A percentile compares a stretch with the other conserved stretches of the same genome.
These are phyloP conservation scores for Rhabdomys pumilio DNA, from an alignment of 2,797 vertebrate species.

Conservation along the genomic window DNA sequence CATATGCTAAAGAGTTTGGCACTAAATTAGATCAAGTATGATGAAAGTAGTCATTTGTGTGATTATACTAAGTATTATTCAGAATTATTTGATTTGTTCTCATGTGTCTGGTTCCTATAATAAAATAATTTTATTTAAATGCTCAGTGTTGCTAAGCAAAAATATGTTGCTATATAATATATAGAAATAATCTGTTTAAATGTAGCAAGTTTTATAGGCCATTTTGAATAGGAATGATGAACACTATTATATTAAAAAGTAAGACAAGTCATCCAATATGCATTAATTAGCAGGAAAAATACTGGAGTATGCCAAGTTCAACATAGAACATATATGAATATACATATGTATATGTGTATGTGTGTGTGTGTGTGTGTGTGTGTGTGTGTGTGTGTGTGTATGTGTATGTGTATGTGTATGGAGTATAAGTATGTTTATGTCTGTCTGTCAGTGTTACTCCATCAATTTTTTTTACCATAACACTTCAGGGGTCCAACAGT, in stretches of 20 bases:
- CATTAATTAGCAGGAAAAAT: not conserved
- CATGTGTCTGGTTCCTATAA: conserved; percentile 5
- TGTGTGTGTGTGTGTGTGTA: no score
- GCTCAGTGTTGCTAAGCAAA: conserved; percentile 55
- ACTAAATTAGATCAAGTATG: conserved; percentile 63
- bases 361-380: no score
- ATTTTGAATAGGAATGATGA: not conserved
- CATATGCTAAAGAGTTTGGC: conserved; percentile 47
- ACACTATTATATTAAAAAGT: not conserved
- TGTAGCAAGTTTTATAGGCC: not conserved
- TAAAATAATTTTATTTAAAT: conserved; percentile 61
- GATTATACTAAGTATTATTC: conserved; percentile 8
- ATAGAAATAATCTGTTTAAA: not conserved
- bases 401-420: no score
- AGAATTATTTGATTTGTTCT: conserved; percentile 56
- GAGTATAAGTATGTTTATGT: no score
- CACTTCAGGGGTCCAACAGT: not conserved
- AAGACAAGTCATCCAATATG: not conserved
- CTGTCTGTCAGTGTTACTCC: not conserved
- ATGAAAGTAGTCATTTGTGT: conserved; percentile 57
- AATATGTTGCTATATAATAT: not conserved
- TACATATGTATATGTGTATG: no score
- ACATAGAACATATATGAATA: no score
- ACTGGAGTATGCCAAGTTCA: not conserved
- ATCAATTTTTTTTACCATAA: not conserved